These are phyloP conservation scores for Halocynthia aurantium DNA, from an alignment of 23 tunicate genomes.

Conservation along the genomic window DNA sequence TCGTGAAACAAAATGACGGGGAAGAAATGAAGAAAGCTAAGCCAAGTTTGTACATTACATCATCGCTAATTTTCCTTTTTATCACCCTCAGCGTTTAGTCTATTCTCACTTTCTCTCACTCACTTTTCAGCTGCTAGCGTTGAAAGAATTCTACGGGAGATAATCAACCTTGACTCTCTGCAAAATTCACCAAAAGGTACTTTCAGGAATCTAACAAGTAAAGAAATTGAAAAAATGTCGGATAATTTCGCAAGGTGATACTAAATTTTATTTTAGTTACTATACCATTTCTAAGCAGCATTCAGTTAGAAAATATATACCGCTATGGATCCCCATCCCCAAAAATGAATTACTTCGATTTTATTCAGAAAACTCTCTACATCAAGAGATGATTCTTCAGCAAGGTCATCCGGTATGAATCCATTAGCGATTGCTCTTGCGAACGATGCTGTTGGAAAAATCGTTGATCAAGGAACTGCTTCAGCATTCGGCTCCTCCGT, in stretches of 20 bases:
- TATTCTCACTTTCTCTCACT: neutral
- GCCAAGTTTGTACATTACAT: neutral
- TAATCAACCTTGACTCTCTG: conserved; percentile 35
- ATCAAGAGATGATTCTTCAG: conserved; percentile 29
- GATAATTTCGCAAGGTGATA: conserved; percentile 31
- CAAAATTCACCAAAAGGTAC: conserved; percentile 19
- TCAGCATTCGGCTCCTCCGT: neutral
- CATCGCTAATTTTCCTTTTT: too few relatives aligned
- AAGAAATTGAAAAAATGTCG: conserved; percentile 23
- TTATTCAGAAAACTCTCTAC: conserved; percentile 23
- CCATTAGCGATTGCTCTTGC: conserved; percentile 33
- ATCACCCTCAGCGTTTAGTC: too few relatives aligned
- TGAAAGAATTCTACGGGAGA: conserved; percentile 30
- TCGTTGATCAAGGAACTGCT: neutral
- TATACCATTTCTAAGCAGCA: neutral
- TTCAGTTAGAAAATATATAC: neutral
- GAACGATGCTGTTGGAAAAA: conserved; percentile 13
- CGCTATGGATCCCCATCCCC: neutral
- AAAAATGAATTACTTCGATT: neutral
- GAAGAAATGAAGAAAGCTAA: neutral
- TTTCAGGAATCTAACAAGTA: conserved; percentile 1
- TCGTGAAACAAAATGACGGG: neutral
- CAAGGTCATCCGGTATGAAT: conserved; percentile 30
- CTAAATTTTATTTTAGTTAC: neutral
- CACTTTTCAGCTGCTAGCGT: conserved; percentile 24